Evolutionary conservation across 2,888 invertebrate species (phyloP).

Genomic region (Chymomyza caudatula): DNA sequence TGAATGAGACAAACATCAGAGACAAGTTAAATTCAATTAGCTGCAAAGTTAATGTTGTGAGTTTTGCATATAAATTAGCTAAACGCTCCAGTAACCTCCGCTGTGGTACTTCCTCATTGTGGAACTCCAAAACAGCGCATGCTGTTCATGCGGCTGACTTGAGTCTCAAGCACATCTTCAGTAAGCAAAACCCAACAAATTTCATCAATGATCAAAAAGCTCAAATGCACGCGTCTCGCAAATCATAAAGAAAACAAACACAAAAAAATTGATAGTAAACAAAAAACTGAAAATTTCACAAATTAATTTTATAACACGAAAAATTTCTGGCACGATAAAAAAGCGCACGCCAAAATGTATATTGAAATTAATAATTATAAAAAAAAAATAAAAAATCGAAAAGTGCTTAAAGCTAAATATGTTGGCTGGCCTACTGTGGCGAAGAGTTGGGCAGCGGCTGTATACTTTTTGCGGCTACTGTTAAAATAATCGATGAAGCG

Average conservation of each 20-base stretch:
- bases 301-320: constrained; percentile 73
- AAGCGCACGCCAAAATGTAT: neutral
- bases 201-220: constrained; percentile 25
- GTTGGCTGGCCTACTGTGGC: constrained; percentile 8
- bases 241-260: constrained; percentile 60
- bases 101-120: constrained; percentile 55
- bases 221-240: constrained; percentile 29
- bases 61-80: constrained; percentile 28
- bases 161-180: neutral
- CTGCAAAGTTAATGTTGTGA: constrained; percentile 60
- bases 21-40: constrained; percentile 51
- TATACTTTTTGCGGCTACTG: constrained; percentile 35
- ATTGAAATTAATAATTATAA: constrained; percentile 63
- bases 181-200: neutral
- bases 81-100: constrained; percentile 72
- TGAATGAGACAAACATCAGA: constrained; percentile 2
- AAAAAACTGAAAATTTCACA: constrained; percentile 67
- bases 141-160: no score
- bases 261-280: constrained; percentile 11
- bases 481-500: constrained; percentile 2
- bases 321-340: constrained; percentile 61
- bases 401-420: constrained; percentile 67
- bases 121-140: neutral
- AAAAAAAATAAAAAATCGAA: constrained; percentile 49
- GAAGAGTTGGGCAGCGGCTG: no score